Base-by-base conservation (phyloP, 2,797 vertebrate species). In the Nannoperca australis region DNA sequence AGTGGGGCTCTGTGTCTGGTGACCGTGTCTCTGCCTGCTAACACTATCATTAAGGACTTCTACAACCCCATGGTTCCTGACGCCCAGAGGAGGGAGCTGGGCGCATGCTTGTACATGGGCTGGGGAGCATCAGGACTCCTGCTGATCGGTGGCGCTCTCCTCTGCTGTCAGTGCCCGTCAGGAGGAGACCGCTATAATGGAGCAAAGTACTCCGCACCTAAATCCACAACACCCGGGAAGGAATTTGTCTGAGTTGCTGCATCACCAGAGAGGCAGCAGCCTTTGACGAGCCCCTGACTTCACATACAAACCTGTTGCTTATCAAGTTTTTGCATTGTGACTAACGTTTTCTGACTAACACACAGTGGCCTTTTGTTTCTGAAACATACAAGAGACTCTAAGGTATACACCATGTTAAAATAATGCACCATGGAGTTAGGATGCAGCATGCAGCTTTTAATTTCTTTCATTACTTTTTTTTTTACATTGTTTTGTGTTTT, bases 21-120 rank as follows among this genome's bases (percentile, higher is more conserved):
- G 73, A 95, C 95, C 0, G 87, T 95, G 36, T 95, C 92, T 59
- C 94, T 96, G 89, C 94, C 95, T 0, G 95, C 96, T 12, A 91
- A 95, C 1, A 79, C 85, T 10, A 87, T 95, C 88, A 94, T 96
- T 58, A 94, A 90, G 60, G 93, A 96, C 85, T 96, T 96, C 88
- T 95, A 95, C 88, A 95, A 95, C 88, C 95, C 95, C 6, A 5
- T 94, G 69, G 73, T 94, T 5, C 80, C 87, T 0, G 94, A 95
- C 18, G 66, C 89, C 40, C 91, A 95, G 85, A 96, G 97, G 89
- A 93, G 97, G 38, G 97, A 98, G 86, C 93, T 98, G 78, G 97
- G 97, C 0, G 94, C 97, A 0, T 96, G 97, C 0, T 89, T 98
- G 70, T 98, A 98, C 18, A 76, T 97, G 13, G 97, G 97, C 87